Percentiles rank a stretch among this genome's conserved stretches.
Conservation (phyloP, 1,140 invertebrate genomes). For the Leptinotarsa defecta region DNA sequence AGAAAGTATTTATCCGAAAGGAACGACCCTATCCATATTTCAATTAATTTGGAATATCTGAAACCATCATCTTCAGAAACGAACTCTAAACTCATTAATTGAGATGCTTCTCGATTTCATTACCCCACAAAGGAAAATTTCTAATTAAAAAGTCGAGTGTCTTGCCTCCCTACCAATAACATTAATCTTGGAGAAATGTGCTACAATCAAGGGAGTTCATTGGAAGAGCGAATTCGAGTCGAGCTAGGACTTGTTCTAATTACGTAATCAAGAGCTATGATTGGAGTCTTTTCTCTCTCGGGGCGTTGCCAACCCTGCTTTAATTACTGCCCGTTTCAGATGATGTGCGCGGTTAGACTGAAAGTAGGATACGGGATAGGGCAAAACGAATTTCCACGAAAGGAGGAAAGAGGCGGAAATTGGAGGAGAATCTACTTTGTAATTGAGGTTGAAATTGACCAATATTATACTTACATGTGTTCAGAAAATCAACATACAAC, state of each 20-base stretch:
- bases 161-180: neutral
- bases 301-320: slow-evolving; percentile 7
- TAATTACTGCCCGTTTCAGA: neutral
- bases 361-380: neutral
- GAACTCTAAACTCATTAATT: slow-evolving; percentile 1
- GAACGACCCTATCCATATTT: neutral
- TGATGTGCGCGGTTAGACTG: slow-evolving; percentile 5
- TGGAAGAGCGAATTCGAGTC: neutral
- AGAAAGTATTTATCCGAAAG: neutral
- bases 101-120: neutral
- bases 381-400: neutral
- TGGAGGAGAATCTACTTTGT: too few relatives aligned
- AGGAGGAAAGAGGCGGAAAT: neutral
- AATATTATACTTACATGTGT: too few relatives aligned
- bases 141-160: neutral
- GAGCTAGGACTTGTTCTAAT: slow-evolving; percentile 5
- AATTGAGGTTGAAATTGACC: too few relatives aligned
- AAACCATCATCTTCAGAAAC: neutral
- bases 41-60: neutral
- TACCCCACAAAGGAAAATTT: neutral
- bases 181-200: slow-evolving; percentile 1
- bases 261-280: slow-evolving; percentile 4
- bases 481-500: too few relatives aligned
- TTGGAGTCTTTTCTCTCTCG: neutral
- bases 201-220: slow-evolving; percentile 8